These are phyloP conservation scores for Chrysaora quinquecirrha DNA, from an alignment of 30 jellyfish, hydroid and myxozoan genomes.

Conservation along the genomic window DNA sequence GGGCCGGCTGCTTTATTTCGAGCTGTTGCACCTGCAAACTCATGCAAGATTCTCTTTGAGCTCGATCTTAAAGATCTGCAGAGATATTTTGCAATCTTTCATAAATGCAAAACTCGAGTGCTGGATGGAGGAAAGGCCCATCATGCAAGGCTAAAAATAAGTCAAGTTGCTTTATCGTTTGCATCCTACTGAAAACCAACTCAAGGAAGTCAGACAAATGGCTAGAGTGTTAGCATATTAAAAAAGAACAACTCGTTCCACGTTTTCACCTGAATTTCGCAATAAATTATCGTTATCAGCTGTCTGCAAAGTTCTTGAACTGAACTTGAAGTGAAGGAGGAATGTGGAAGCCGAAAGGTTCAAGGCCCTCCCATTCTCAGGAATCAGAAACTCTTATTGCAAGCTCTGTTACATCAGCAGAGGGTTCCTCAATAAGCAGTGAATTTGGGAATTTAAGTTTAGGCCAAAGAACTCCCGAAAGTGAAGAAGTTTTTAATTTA, in stretches of 20 bases:
- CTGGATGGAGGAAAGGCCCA: not conserved
- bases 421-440: conserved; percentile 20
- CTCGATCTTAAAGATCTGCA: conserved; percentile 29
- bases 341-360: conserved; percentile 62
- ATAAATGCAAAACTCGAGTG: not conserved
- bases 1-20: conserved; percentile 16
- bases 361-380: conserved; percentile 53
- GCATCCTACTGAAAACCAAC: not conserved
- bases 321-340: no score
- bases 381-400: conserved; percentile 43
- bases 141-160: no score
- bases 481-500: conserved; percentile 44
- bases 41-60: conserved; percentile 56
- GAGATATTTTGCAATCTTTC: no score
- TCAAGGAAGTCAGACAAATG: not conserved
- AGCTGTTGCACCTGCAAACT: conserved; percentile 69
- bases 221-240: not conserved
- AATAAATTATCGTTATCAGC: not conserved
- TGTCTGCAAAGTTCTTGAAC: not conserved
- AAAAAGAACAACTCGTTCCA: not conserved
- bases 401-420: conserved; percentile 34
- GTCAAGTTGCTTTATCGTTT: not conserved
- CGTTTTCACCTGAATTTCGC: not conserved
- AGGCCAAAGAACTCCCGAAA: conserved; percentile 54
- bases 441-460: conserved; percentile 52